phyloP scores from a whole-genome alignment of 2,113 vertebrate genomes.

The Dasyprocta punctata region DNA sequence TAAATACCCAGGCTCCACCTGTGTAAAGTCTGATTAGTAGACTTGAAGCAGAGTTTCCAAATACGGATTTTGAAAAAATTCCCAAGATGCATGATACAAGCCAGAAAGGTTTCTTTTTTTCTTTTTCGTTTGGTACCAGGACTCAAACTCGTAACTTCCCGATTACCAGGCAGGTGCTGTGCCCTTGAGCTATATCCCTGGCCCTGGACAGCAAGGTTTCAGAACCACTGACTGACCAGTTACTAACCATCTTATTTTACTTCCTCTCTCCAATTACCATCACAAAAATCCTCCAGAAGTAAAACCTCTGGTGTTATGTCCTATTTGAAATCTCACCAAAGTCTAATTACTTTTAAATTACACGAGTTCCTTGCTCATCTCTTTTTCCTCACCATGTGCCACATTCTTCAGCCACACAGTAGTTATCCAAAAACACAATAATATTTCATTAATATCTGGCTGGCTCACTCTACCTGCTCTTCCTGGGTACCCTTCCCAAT shows the following conservation, averaged over 20 bases:
- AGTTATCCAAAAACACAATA: slow-evolving; percentile 24
- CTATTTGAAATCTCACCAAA: slow-evolving; percentile 10
- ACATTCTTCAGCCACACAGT: not conserved
- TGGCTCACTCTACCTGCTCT: not conserved
- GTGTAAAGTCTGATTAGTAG: slow-evolving; percentile 40
- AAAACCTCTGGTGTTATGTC: slow-evolving; percentile 17
- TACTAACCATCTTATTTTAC: not conserved
- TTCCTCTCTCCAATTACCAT: slow-evolving; percentile 16
- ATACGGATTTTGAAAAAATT: not conserved
- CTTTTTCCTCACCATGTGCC: not conserved
- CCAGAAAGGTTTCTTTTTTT: not conserved
- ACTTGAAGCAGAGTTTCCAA: not conserved
- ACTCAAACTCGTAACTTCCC: too few species aligned
- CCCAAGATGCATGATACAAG: not conserved
- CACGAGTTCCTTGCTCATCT: not conserved
- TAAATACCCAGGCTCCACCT: not conserved
- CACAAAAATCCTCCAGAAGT: not conserved
- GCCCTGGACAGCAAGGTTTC: not conserved
- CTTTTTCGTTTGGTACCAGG: too few species aligned
- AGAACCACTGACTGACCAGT: not conserved
- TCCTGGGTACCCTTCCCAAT: not conserved
- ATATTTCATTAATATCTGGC: not conserved
- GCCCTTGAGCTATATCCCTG: too few species aligned
- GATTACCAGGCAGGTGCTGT: too few species aligned
- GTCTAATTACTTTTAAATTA: slow-evolving; percentile 40